Conservation (phyloP, 2,797 vertebrate species). For the Platyrinchus mystaceus region DNA sequence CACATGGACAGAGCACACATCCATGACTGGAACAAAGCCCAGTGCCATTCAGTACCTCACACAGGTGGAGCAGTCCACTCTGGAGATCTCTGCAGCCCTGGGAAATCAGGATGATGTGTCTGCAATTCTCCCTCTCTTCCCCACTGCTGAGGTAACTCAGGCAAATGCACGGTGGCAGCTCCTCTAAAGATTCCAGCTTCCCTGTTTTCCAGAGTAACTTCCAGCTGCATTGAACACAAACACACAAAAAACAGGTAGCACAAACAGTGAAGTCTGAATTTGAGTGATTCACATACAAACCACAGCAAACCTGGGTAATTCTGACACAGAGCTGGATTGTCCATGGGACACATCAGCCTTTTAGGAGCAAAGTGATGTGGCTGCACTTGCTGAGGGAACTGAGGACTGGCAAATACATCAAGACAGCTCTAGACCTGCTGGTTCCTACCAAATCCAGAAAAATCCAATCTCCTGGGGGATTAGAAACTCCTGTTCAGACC, state of each 20-base stretch:
- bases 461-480: neutral
- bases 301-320: neutral
- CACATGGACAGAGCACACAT: neutral
- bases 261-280: neutral
- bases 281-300: neutral
- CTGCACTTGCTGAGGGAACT: neutral
- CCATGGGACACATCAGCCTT: neutral
- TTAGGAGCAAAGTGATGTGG: neutral
- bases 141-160: constrained; percentile 38
- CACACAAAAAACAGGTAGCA: neutral
- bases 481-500: neutral
- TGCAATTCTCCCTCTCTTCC: constrained; percentile 59
- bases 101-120: constrained; percentile 29
- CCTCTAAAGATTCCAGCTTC: constrained; percentile 46
- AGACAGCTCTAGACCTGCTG: neutral
- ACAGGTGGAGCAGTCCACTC: constrained; percentile 29
- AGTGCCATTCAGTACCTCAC: neutral
- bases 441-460: neutral
- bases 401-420: neutral
- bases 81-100: constrained; percentile 43
- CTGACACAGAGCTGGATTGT: neutral
- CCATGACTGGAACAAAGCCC: neutral
- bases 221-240: constrained; percentile 16
- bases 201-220: constrained; percentile 16
- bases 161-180: constrained; percentile 42